Evolutionary conservation across 2,888 invertebrate genomes (phyloP).

Genomic region (Scrobipalpa costella): DNA sequence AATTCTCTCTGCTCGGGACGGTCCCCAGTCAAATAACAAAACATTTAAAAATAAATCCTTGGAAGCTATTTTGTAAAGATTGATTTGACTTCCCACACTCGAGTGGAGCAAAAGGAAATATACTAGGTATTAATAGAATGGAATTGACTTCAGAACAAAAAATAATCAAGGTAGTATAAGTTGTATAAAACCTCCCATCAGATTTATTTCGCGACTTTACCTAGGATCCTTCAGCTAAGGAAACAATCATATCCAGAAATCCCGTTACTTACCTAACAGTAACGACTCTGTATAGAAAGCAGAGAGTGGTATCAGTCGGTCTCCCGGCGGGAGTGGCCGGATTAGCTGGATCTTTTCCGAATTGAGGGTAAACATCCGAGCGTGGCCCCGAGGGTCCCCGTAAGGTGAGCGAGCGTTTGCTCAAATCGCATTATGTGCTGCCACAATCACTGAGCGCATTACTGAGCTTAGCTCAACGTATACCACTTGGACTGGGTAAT

Average conservation of each 20-base stretch:
- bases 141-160: neutral
- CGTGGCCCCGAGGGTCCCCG: conserved; percentile 49
- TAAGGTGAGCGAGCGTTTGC: conserved; percentile 62
- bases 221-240: neutral
- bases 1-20: conserved; percentile 5
- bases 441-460: conserved; percentile 26
- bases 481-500: neutral
- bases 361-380: conserved; percentile 71
- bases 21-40: conserved; percentile 5
- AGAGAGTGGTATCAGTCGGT: conserved; percentile 47
- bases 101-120: neutral
- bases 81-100: conserved; percentile 3
- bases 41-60: conserved; percentile 10
- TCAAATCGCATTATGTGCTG: conserved; percentile 54
- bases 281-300: neutral
- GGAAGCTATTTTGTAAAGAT: neutral
- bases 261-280: neutral
- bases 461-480: neutral
- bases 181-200: neutral
- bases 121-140: neutral
- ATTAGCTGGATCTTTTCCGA: conserved; percentile 71
- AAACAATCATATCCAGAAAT: neutral
- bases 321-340: conserved; percentile 57
- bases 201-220: neutral
- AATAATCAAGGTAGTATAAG: neutral